Base-by-base conservation (phyloP, 2,888 invertebrate genomes). In the Pristionchus exspectatus region DNA sequence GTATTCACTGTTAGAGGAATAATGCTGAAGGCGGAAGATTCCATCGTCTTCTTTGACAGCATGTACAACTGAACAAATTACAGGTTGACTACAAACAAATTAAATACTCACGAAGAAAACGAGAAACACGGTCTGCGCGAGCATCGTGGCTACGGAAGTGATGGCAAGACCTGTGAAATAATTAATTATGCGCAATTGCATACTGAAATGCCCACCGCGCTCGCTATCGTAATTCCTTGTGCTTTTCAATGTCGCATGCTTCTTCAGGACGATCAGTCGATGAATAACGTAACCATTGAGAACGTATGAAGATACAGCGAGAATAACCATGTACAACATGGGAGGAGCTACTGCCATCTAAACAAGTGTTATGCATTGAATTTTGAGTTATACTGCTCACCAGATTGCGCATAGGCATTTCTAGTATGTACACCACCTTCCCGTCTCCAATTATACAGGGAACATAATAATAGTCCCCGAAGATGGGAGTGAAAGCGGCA, bases 391-490 rank as follows among this genome's bases (percentile, higher is more conserved):
- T 54, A 5, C 2, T 16, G 2, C 63, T 63, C 24, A 63, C 63
- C 24, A 63, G 24, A 63, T 63, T 63, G 10, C n/a, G 24, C 63
- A 63, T 63, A 7, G 63, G 63, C 24, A 63, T n/a, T 21, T 63
- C 63, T 9, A 63, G n/a, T 63, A 21, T 24, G 63, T 63, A 63
- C n/a, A 63, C 63, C 24, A 63, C n/a, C 3, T n/a, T 63, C n/a
- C 63, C 63, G 63, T 63, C 63, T 21, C 24, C 63, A 21, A 63
- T 63, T n/a, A 24, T n/a, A 63, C 63, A 63, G 24, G n/a, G 24
- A 63, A 63, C 63, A n/a, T 63, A 63, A 63, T n/a, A n/a, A n/a
- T 63, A 63, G n/a, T 63, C 63, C 9, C 63, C 63, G n/a, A 63
- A 63, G 24, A 63, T 24, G 4, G 63, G 63, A 24, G 63, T 63